Evolutionary conservation across 2,113 vertebrate species (phyloP), one percentile per base, ranked within the genome.

Genomic region (Mellivora capensis): DNA sequence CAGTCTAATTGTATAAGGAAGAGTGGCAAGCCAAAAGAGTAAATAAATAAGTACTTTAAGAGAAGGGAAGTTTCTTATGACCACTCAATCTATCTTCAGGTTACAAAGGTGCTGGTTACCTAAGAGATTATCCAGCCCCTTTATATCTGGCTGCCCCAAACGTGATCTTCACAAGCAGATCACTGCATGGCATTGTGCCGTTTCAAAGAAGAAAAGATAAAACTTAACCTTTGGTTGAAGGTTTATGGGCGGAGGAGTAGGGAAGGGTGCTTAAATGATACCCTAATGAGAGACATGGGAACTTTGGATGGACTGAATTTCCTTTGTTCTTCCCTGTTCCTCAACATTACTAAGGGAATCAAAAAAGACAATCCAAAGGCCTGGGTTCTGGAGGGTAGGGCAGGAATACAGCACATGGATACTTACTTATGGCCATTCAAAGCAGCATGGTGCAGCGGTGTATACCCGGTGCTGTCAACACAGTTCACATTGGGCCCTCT

Each of bases 401-500:
- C 49, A 6, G 61, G 61, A 77, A 27, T 0, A n/a, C 0, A 4
- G 49, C 25, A 47, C 61, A 5, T 25, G 14, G n/a, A n/a, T 69
- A 94, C 99, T 98, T 98, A 99, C 99, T 98, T 99, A 97, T 99
- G 99, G 97, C 99, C 99, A 20, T 99, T 99, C 39, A 99, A 81
- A 95, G 99, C 99, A 25, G 99, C 99, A 31, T 99, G 99, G 98
- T 99, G 99, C 89, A 99, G 99, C 4, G 99, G 99, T 3, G 99
- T 99, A 96, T 99, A 99, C 97, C 99, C 99, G 93, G 99, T 99
- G 97, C 99, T 99, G 98, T 99, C 99, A 94, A 99, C 99, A 89
- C 99, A 99, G 98, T 99, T 99, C 99, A 99, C 99, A 93, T 99
- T 99, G 20, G 99, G 99, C 87, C 99, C 99, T 98, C 99, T 99